Base-by-base conservation (phyloP, 2,113 vertebrate species). In the Plestiodon gilberti region DNA sequence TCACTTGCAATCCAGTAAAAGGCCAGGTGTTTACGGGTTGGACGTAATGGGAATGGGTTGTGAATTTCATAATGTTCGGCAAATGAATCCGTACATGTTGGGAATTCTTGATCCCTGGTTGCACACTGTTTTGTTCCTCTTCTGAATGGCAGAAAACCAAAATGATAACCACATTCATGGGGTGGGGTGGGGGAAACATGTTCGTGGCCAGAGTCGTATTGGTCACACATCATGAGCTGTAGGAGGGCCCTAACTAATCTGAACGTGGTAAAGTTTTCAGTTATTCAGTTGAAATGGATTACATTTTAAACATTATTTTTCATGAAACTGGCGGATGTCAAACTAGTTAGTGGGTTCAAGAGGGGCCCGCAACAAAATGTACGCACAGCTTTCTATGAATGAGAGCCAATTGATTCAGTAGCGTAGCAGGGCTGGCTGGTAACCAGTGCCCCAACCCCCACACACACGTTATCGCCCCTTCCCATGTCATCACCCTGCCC, bases 241-340 rank as follows among this genome's bases (percentile, higher is more conserved):
- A n/a, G 64, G 64, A 65, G 64, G 28, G 25, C 64, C 25, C 25
- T 25, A 28, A 9, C 8, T 30, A 65, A 65, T 65, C 2, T 28
- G 25, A 65, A 65, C 76, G 67, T 77, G 87, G 17, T 57, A 57
- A 4, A 57, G 83, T 52, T 77, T 14, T 38, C 90, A 92, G 86
- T 89, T 90, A 48, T 48, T 48, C 43, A 48, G 43, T 48, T 48
- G 43, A 8, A 48, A 48, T 48, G 43, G 43, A 48, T 5, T 48
- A 48, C 43, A 4, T 48, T 48, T 48, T 48, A 5, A 48, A 48
- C 4, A 8, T 48, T 48, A 89, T 92, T 93, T 93, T 90, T 83
- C 90, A 84, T 23, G 20, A 65, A 88, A 82, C 6, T 82, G 85
- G 84, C 64, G 84, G 90, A 87, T 84, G 69, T 2, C 28, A 90